These are phyloP conservation scores for Caenorhabditis remanei DNA, from an alignment of 1,140 invertebrate species.

Conservation along the genomic window DNA sequence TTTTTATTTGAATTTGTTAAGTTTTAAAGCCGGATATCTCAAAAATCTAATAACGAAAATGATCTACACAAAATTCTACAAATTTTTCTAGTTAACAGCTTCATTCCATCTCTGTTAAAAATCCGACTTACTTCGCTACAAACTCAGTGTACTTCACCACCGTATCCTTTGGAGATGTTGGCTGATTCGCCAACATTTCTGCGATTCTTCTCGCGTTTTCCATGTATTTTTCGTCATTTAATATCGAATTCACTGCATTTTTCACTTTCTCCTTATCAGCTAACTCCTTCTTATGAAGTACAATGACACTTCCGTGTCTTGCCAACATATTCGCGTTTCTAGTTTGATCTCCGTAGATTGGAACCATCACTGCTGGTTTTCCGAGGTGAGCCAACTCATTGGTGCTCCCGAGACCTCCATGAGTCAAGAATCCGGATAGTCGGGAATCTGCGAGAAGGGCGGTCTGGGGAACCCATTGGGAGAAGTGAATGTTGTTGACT, in stretches of 20 bases:
- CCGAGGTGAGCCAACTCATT: slow-evolving; percentile 68
- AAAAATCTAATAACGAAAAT: neutral
- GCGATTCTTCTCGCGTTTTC: slow-evolving; percentile 32
- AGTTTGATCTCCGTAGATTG: slow-evolving; percentile 70
- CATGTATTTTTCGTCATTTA: slow-evolving; percentile 26
- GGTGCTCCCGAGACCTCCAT: slow-evolving; percentile 70
- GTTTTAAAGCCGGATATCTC: too few relatives aligned
- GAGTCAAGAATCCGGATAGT: slow-evolving; percentile 68
- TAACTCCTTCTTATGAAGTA: slow-evolving; percentile 60
- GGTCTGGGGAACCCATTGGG: slow-evolving; percentile 12
- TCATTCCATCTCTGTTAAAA: neutral
- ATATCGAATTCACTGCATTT: neutral
- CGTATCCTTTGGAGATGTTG: slow-evolving; percentile 15
- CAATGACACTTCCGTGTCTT: slow-evolving; percentile 62
- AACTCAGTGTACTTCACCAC: slow-evolving; percentile 45
- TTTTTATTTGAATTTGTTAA: too few relatives aligned
- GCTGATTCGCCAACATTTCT: slow-evolving; percentile 17
- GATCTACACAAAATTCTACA: neutral
- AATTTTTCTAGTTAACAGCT: slow-evolving; percentile 1
- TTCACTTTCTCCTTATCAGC: slow-evolving; percentile 11
- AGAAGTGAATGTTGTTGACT: slow-evolving; percentile 24
- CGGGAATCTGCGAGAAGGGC: slow-evolving; percentile 59
- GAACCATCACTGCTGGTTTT: slow-evolving; percentile 69
- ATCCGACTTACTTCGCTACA: slow-evolving; percentile 15
- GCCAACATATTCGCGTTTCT: slow-evolving; percentile 64